A percentile compares a stretch with the other conserved stretches of the same genome.
phyloP scores from a whole-genome alignment of 2,888 invertebrate genomes.

The Thecophora atra region DNA sequence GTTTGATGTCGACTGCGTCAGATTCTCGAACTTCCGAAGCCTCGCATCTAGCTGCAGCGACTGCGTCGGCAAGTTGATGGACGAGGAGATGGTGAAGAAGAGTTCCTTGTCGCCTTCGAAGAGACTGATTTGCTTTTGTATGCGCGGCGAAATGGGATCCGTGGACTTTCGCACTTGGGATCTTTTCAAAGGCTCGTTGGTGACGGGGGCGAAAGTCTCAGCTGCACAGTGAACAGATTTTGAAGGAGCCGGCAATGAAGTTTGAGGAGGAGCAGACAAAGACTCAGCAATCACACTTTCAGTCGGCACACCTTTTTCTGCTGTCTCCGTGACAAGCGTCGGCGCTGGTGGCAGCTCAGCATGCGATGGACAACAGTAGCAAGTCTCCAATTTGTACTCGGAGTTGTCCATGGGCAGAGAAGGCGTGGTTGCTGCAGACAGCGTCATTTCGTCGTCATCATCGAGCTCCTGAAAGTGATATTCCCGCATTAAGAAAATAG shows the following conservation, averaged over 20 bases:
- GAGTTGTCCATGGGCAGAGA: constrained; percentile 55
- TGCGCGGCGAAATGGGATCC: constrained; percentile 59
- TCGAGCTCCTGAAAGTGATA: constrained; percentile 56
- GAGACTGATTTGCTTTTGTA: constrained; percentile 63
- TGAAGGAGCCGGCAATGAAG: constrained; percentile 19
- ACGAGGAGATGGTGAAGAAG: constrained; percentile 46
- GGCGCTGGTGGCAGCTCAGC: constrained; percentile 38
- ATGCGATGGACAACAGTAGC: constrained; percentile 57
- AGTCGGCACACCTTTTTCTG: not conserved
- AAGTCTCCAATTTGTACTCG: constrained; percentile 53
- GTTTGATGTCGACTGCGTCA: constrained; percentile 61
- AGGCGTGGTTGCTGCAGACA: constrained; percentile 68
- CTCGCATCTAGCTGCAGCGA: constrained; percentile 55
- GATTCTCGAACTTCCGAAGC: constrained; percentile 58
- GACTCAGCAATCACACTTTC: constrained; percentile 37
- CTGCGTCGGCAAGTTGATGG: constrained; percentile 56
- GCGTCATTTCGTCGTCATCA: constrained; percentile 70
- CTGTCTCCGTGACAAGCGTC: not conserved
- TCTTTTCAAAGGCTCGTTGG: constrained; percentile 36
- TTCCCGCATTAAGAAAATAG: not conserved
- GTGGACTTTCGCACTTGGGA: constrained; percentile 53
- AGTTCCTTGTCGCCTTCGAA: constrained; percentile 56
- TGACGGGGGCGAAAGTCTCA: constrained; percentile 4
- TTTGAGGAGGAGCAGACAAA: not conserved
- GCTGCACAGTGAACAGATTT: not conserved